Base-by-base conservation (phyloP, 1,140 invertebrate species). In the Drosophila bocki region DNA sequence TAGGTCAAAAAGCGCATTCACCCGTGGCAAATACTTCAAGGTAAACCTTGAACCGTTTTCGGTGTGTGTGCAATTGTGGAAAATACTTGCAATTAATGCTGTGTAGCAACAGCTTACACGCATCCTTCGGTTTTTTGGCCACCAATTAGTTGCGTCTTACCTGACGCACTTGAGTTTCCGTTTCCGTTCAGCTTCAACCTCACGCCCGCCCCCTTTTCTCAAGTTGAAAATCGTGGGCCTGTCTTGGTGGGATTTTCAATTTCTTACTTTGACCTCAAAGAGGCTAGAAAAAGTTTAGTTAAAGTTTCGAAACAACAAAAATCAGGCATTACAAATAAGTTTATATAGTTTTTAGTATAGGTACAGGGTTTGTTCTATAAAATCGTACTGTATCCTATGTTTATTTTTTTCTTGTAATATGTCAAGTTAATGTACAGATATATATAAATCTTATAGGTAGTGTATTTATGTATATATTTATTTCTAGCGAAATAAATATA, bases 1-100 rank as follows among this genome's bases (percentile, higher is more conserved):
- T 78, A 57, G 82, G 78, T 86, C 78, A 85, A 78, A 85, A 82
- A 86, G 82, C 82, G 82, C 82, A 85, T 86, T 78, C 82, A 85
- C 61, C 78, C 82, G 59, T 72, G 45, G 39, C 65, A 65, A 63
- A 70, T 59, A 48, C 37, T 39, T 26, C 67, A 42, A 70, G 65
- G 58, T 51, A 32, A 69, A 17, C 61, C 60, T 59, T 45, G 53
- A 32, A 76, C 44, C 15, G 33, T 62, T 67, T 65, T 67, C 65
- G 65, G 63, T 45, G 22, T 32, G 61, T 51, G 47, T 70, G 67
- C 37, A 68, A 68, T 70, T 68, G 62, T 39, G 62, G 67, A 64
- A 77, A 74, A 78, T 67, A 61, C 70, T 65, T 41, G 50, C 80
- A 78, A 67, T 81, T 75, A 82, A 70, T 77, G 74, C 57, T 48